Base-by-base conservation (phyloP, 1,140 invertebrate species). In the Meloidogyne chitwoodi region DNA sequence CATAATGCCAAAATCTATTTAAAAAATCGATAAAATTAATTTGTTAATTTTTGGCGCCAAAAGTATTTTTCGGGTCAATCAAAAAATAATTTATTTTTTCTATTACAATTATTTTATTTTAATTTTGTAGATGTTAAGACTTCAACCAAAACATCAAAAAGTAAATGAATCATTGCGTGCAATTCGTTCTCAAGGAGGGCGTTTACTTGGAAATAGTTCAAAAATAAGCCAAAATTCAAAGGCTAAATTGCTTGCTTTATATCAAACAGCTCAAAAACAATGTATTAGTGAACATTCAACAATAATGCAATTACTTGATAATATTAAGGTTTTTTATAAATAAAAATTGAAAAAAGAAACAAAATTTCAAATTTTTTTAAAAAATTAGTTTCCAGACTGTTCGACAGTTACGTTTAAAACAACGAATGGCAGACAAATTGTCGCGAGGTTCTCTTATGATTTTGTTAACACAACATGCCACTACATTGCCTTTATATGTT, bases 401-500 rank as follows among this genome's bases (percentile, higher is more conserved):
- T 16, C 73, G 79, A 6, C 65, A 78, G 11, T n/a, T 81, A n/a
- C 38, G 71, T 19, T 83, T 81, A 22, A 80, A 80, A 14, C 81
- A 82, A 38, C 12, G 41, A 63, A 70, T 80, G 41, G 61, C 75
- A 44, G 63, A 48, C 48, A 65, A 44, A 48, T 61, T 82, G 19
- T 70, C 77, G 29, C 90, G 93, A 78, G 94, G 94, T 2, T 92
- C 93, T 2, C 89, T 96, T 22, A 97, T 98, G 94, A 95, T 95
- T 89, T 94, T 96, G 92, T 88, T 98, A 48, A 91, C 93, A 77
- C 92, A 92, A 79, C 93, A 94, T 38, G 96, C 95, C 0, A 92
- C 93, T 85, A 95, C 93, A 0, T 88, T 99, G 29, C 96, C 96
- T 0, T 88, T 99, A 1, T 97, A 94, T 90, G 92, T 98, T 68